Percentiles rank a stretch among this genome's conserved stretches.
Evolutionary conservation across 1,140 invertebrate genomes (phyloP).

Genomic region (Pseudomyrmex dendroicus): DNA sequence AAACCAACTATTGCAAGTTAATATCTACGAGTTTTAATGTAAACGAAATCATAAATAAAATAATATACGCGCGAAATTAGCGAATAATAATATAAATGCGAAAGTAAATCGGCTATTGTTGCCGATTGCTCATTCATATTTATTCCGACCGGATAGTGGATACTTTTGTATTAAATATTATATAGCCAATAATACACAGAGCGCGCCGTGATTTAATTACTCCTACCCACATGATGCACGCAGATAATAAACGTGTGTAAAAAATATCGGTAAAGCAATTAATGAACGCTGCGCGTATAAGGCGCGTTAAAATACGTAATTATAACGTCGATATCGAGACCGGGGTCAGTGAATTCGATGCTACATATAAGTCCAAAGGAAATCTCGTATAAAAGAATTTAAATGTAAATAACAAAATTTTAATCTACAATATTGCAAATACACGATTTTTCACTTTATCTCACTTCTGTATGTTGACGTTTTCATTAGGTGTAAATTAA

Average conservation of each 20-base stretch:
- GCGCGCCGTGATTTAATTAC: slow-evolving; percentile 20
- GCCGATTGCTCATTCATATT: slow-evolving; percentile 39
- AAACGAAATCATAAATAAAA: slow-evolving; percentile 13
- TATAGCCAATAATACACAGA: background rate
- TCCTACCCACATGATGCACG: slow-evolving; percentile 5
- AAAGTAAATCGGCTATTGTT: background rate
- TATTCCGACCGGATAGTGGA: slow-evolving; percentile 31
- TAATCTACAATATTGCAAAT: background rate
- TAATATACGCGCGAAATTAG: too few species aligned
- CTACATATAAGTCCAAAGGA: background rate
- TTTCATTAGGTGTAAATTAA: background rate
- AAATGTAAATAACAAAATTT: background rate
- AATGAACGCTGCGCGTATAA: slow-evolving; percentile 18
- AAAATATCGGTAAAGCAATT: slow-evolving; percentile 50
- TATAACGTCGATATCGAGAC: slow-evolving; percentile 40
- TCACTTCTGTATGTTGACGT: too few species aligned
- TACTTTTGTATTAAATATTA: slow-evolving; percentile 37
- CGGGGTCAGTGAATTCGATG: background rate
- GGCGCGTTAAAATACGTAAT: slow-evolving; percentile 46
- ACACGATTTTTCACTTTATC: too few species aligned
- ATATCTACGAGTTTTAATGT: background rate
- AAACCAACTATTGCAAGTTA: slow-evolving; percentile 40
- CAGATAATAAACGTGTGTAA: slow-evolving; percentile 10
- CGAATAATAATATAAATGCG: too few species aligned
- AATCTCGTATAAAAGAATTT: background rate